phyloP scores from a whole-genome alignment of 2,888 invertebrate species.

The Nomada goodeniana region DNA sequence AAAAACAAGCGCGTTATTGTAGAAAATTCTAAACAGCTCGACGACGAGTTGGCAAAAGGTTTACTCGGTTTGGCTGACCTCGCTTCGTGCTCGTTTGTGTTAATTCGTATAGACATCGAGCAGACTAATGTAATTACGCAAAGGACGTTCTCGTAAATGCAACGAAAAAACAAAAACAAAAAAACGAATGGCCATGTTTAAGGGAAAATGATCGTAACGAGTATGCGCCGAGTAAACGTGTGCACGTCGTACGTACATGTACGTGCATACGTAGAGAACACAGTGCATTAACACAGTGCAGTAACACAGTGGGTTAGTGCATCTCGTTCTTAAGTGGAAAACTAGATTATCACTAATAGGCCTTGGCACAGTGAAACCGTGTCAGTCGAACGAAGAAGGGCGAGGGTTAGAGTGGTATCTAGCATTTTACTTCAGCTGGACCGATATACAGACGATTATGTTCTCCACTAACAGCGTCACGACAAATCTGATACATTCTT shows the following conservation, averaged over 20 bases:
- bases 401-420: slow-evolving; percentile 43
- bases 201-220: neutral
- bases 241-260: neutral
- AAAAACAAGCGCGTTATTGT: neutral
- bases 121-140: neutral
- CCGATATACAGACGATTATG: slow-evolving; percentile 78
- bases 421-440: slow-evolving; percentile 77
- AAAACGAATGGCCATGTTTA: neutral
- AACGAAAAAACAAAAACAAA: neutral
- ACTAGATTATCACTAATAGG: slow-evolving; percentile 71
- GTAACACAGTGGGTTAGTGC: too few relatives aligned
- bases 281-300: too few relatives aligned
- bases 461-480: slow-evolving; percentile 70
- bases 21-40: neutral
- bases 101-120: slow-evolving; percentile 1
- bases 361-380: slow-evolving; percentile 80
- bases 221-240: neutral
- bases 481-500: slow-evolving; percentile 82
- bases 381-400: slow-evolving; percentile 72
- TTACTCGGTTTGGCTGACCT: slow-evolving; percentile 3
- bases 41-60: neutral
- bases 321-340: slow-evolving; percentile 44
- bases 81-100: neutral
- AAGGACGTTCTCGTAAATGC: slow-evolving; percentile 4
- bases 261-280: neutral